These are phyloP conservation scores for Sapajus apella DNA, from an alignment of 2,113 vertebrate species.

Conservation along the genomic window DNA sequence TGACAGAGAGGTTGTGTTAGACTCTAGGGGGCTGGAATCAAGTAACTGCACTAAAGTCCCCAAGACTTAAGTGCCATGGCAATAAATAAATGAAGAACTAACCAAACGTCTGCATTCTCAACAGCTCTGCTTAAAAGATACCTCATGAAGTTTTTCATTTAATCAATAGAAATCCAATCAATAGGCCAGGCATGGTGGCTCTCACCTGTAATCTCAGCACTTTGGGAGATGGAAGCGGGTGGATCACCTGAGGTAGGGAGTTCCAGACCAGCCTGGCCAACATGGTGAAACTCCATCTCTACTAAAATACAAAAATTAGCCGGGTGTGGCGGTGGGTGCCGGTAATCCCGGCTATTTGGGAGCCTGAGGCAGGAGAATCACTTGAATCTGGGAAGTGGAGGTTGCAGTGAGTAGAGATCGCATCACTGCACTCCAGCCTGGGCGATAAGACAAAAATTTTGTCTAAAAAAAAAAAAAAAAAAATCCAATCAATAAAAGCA, in stretches of 20 bases:
- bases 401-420: neutral
- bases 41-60: neutral
- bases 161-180: too few species aligned
- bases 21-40: neutral
- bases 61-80: neutral
- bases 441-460: neutral
- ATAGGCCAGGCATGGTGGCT: too few species aligned
- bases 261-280: neutral
- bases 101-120: neutral
- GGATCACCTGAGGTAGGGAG: neutral
- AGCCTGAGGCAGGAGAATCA: neutral
- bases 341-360: neutral
- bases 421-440: neutral
- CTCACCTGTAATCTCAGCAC: too few species aligned
- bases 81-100: neutral
- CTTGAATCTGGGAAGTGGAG: too few species aligned
- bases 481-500: neutral
- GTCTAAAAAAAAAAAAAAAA: neutral
- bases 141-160: neutral
- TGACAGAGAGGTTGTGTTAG: neutral
- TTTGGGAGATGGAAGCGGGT: too few species aligned
- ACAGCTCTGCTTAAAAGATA: neutral
- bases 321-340: neutral
- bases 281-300: neutral
- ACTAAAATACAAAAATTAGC: too few species aligned